Evolutionary conservation across 2,113 vertebrate genomes (phyloP), one percentile per base, ranked within the genome.

Genomic region (Ageneiosus marmoratus): DNA sequence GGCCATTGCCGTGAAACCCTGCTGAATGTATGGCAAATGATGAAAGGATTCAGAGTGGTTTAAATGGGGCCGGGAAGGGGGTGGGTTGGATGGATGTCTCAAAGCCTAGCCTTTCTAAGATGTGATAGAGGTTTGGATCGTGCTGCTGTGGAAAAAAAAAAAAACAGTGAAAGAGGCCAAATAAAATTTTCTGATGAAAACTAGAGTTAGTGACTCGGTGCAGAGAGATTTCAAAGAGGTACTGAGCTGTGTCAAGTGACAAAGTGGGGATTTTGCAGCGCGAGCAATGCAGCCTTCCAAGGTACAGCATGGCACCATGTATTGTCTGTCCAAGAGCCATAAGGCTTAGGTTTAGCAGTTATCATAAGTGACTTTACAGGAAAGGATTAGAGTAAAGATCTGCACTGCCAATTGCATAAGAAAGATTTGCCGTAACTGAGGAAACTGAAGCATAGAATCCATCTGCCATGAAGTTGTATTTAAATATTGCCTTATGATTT

Each of bases 351-450:
- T 81, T 89, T 74, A 87, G 88, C 84, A 76, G 80, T 41, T 90
- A 89, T 88, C 77, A 79, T 90, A 86, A 92, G 87, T 88, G 90
- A 90, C 90, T 93, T 91, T 91, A 80, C 88, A 84, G 83, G 85
- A 78, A 85, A 84, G 88, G 88, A 90, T 91, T 84, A 89, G 86
- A 63, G 72, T 73, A 77, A 84, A 83, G 86, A 86, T 69, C 87
- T 86, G 86, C 87, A 87, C 37, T 34, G 32, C 84, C 90, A 85
- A 93, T 91, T 92, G 91, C 88, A 81, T 84, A 81, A 89, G 88
- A 83, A 89, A 90, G 88, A 91, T 90, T 92, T 41, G 88, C 88
- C 70, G 80, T 92, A 94, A 94, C 92, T 92, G 91, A 92, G 20
- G 10, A 44, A 90, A 90, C 87, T 77, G 87, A 83, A 92, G 91